Percentiles rank a stretch among this genome's conserved stretches.
phyloP scores from a whole-genome alignment of 1,140 invertebrate genomes.

The Drosophila navojoa region DNA sequence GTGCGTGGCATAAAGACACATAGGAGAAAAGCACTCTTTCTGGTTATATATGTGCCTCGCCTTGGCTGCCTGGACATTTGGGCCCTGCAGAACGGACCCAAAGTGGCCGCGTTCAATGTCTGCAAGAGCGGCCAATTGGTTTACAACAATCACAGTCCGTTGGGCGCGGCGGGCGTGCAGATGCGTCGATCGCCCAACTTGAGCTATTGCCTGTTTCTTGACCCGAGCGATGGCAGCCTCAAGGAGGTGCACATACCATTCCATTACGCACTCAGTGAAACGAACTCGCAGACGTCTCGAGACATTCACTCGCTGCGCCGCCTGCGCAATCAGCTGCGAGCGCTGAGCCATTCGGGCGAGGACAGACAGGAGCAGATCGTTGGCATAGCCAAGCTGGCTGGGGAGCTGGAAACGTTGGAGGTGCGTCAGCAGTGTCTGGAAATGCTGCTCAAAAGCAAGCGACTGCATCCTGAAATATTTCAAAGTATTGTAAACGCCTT shows the following conservation, averaged over 20 bases:
- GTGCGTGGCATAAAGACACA: constrained; percentile 79
- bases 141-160: constrained; percentile 91
- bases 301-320: constrained; percentile 94
- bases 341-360: constrained; percentile 84
- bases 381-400: constrained; percentile 84
- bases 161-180: constrained; percentile 83
- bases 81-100: constrained; percentile 92
- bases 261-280: constrained; percentile 93
- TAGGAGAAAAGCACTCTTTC: constrained; percentile 88
- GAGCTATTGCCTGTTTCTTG: constrained; percentile 91
- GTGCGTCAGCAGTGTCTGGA: constrained; percentile 89
- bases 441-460: constrained; percentile 87
- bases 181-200: constrained; percentile 85
- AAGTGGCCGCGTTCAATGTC: constrained; percentile 95
- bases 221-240: constrained; percentile 90
- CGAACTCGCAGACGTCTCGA: constrained; percentile 92
- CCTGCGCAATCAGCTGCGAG: constrained; percentile 88
- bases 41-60: constrained; percentile 94
- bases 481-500: constrained; percentile 65
- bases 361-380: constrained; percentile 20
- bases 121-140: constrained; percentile 91
- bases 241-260: constrained; percentile 95
- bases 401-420: constrained; percentile 90
- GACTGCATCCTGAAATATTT: constrained; percentile 67
- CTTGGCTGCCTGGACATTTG: constrained; percentile 94